Evolutionary conservation across 2,113 vertebrate genomes (phyloP).

Genomic region (Tursiops truncatus): DNA sequence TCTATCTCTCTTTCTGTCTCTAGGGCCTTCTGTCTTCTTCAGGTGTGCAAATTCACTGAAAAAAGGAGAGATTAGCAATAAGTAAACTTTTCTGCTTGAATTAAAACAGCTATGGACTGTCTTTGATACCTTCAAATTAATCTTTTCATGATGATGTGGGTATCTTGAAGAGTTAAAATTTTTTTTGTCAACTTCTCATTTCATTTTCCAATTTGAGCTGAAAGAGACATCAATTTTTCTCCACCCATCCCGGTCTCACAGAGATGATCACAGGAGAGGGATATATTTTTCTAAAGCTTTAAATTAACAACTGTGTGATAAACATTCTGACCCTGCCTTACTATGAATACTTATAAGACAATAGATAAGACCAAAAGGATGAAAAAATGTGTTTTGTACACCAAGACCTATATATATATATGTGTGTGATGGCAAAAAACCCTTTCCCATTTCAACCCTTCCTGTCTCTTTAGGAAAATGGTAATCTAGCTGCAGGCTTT

Average conservation of each 20-base stretch:
- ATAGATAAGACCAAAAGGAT: not conserved
- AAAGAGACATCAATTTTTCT: slow-evolving; percentile 29
- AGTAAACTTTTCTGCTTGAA: not conserved
- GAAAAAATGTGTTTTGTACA: not conserved
- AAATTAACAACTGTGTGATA: not conserved
- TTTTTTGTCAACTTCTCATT: not conserved
- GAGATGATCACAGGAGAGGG: not conserved
- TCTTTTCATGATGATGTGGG: not conserved
- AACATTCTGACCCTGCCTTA: not conserved
- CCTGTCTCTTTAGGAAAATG: not conserved
- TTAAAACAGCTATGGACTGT: not conserved
- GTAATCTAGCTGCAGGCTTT: not conserved
- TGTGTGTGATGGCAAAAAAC: not conserved
- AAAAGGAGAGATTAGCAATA: not conserved
- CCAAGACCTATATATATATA: not conserved
- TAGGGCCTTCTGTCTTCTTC: not conserved
- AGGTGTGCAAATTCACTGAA: not conserved
- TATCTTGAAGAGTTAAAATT: not conserved
- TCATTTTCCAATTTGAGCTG: slow-evolving; percentile 52
- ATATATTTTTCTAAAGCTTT: slow-evolving; percentile 35
- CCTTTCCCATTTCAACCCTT: not conserved
- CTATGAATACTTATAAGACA: not conserved
- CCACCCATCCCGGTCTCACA: not conserved
- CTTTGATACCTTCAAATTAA: not conserved
- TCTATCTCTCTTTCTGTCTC: not conserved